A percentile compares a stretch with the other conserved stretches of the same genome.
These are phyloP conservation scores for Luperina testacea DNA, from an alignment of 2,888 invertebrate species.

Conservation along the genomic window DNA sequence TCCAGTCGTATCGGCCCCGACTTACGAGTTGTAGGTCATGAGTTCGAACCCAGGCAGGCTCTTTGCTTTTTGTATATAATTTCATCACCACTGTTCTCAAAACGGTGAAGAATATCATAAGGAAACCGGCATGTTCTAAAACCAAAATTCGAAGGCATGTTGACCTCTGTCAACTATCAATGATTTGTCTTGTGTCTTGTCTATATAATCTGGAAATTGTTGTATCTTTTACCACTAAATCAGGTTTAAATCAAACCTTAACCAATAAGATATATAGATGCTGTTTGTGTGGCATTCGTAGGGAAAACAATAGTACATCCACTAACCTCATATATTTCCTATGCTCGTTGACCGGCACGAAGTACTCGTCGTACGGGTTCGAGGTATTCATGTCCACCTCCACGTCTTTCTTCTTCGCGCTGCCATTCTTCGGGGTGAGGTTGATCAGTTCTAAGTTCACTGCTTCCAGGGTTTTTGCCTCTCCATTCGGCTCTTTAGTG, in stretches of 20 bases:
- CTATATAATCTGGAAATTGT: not conserved
- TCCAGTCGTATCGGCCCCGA: too few species aligned
- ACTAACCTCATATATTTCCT: conserved; percentile 95
- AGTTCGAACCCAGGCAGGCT: too few species aligned
- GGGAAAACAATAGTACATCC: conserved; percentile 2
- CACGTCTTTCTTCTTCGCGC: conserved; percentile 91
- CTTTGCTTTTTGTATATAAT: too few species aligned
- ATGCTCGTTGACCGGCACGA: conserved; percentile 96
- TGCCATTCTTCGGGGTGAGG: conserved; percentile 91
- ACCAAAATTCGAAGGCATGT: not conserved
- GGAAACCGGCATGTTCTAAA: too few species aligned
- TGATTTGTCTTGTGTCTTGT: not conserved
- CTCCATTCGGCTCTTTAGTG: conserved; percentile 83
- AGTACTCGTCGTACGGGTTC: conserved; percentile 95
- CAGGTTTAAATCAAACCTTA: conserved; percentile 1
- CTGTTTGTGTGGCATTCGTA: not conserved
- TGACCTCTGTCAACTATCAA: not conserved
- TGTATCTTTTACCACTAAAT: not conserved
- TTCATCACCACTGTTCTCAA: too few species aligned
- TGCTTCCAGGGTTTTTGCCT: conserved; percentile 91
- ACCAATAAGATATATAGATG: not conserved
- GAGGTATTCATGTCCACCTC: conserved; percentile 91
- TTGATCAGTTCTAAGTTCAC: conserved; percentile 95
- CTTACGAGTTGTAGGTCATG: too few species aligned
- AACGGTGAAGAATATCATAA: too few species aligned